Base-by-base conservation (phyloP, 2,888 invertebrate species). In the Cheiracanthium punctorium region DNA sequence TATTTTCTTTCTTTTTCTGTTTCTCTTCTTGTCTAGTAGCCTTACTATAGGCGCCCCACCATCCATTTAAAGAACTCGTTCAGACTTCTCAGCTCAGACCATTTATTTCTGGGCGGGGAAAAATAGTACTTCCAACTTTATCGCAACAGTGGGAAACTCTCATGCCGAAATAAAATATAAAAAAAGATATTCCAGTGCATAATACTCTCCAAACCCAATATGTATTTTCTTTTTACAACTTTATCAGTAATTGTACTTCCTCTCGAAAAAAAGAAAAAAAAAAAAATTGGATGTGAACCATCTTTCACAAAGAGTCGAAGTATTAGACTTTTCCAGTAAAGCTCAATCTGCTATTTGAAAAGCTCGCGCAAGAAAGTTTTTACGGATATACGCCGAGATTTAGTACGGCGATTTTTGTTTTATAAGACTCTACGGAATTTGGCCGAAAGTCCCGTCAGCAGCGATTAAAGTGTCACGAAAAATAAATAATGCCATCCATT, bases 401-500 rank as follows among this genome's bases (percentile, higher is more conserved):
- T 58, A 58, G n/a, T 58, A 24, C 5, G 12, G 24, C 58, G 20
- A 20, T 58, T 24, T 58, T 17, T 58, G n/a, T 17, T 58, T 58
- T 24, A 24, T 24, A 24, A 24, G 58, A 24, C 20, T 24, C 58
- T 24, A 58, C 12, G 58, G 58, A 58, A 58, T 58, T 58, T 12
- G n/a, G 24, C 24, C 1, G 20, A 24, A 58, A 20, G 58, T 24
- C 20, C n/a, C 24, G 58, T 24, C 58, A 24, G 24, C 58, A 58
- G 24, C 58, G 58, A 58, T 58, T 58, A 58, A 58, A 24, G 58
- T 58, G 58, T 58, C 58, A 58, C 1, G 58, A 58, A 58, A 58
- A 58, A 58, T 58, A 58, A 58, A 58, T 58, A 58, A 58, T 58
- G 58, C 24, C 58, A 58, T 58, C 24, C 12, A 58, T 58, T 24